Evolutionary conservation across 2,113 vertebrate genomes (phyloP).

Genomic region (Amazona guildingii): DNA sequence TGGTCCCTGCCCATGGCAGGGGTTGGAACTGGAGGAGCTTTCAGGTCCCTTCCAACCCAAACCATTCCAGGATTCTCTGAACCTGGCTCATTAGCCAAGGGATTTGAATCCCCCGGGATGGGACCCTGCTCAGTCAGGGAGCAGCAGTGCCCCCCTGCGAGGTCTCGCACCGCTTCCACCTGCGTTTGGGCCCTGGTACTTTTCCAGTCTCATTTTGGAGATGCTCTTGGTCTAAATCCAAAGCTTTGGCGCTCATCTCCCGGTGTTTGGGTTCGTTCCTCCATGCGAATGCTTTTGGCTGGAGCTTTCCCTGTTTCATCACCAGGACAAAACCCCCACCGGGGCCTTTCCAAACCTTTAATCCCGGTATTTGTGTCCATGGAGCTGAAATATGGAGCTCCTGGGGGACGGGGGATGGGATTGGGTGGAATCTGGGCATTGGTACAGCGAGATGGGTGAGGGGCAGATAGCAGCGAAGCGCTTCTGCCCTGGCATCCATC

Average conservation of each 20-base stretch:
- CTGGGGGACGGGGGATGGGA: background rate
- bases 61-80: background rate
- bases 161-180: background rate
- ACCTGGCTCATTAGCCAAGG: too few species aligned
- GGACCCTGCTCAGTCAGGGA: background rate
- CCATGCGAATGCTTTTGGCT: background rate
- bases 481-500: background rate
- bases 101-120: rapidly evolving
- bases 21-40: too few species aligned
- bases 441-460: background rate
- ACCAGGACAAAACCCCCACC: background rate
- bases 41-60: too few species aligned
- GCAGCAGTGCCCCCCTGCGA: background rate
- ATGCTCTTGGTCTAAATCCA: background rate
- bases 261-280: background rate
- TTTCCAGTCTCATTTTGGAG: background rate
- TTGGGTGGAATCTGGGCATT: background rate
- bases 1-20: too few species aligned
- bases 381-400: background rate
- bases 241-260: background rate
- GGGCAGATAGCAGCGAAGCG: background rate
- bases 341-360: background rate
- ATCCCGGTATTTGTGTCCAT: background rate
- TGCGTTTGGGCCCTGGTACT: background rate
- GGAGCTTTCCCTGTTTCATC: background rate